A percentile compares a stretch with the other conserved stretches of the same genome.
phyloP scores from a whole-genome alignment of 2,888 invertebrate genomes.

The Mesorhabditis belari region DNA sequence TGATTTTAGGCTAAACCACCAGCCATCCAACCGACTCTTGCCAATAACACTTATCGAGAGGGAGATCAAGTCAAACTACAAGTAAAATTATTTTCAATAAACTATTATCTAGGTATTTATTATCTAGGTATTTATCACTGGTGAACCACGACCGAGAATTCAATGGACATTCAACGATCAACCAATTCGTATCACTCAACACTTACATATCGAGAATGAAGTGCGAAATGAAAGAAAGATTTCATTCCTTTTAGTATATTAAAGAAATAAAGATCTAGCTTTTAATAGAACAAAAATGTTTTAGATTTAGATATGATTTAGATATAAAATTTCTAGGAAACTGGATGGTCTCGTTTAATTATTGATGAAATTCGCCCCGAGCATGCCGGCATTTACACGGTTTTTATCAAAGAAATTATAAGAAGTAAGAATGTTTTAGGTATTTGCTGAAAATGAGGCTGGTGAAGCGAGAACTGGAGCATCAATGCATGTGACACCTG shows the following conservation, averaged over 20 bases:
- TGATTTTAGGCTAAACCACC: slow-evolving; percentile 21
- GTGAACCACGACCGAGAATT: slow-evolving; percentile 46
- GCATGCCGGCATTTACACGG: slow-evolving; percentile 65
- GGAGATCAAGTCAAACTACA: slow-evolving; percentile 40
- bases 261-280: too few species aligned
- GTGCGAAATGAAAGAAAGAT: too few species aligned
- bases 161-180: slow-evolving; percentile 46
- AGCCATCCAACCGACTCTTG: slow-evolving; percentile 41
- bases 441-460: slow-evolving; percentile 77
- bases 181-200: slow-evolving; percentile 21
- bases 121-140: slow-evolving; percentile 35
- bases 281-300: too few species aligned
- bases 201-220: slow-evolving; percentile 20
- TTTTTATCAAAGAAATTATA: slow-evolving; percentile 47
- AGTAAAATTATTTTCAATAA: slow-evolving; percentile 5
- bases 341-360: slow-evolving; percentile 38
- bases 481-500: slow-evolving; percentile 64
- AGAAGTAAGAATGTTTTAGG: neutral
- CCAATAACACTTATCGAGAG: slow-evolving; percentile 40
- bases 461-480: slow-evolving; percentile 82
- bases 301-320: too few species aligned
- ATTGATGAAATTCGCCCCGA: slow-evolving; percentile 27
- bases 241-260: too few species aligned
- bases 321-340: slow-evolving; percentile 51
- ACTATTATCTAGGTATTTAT: neutral